Conservation (phyloP, 2,797 vertebrate genomes). For the Otolemur crassicaudatus region DNA sequence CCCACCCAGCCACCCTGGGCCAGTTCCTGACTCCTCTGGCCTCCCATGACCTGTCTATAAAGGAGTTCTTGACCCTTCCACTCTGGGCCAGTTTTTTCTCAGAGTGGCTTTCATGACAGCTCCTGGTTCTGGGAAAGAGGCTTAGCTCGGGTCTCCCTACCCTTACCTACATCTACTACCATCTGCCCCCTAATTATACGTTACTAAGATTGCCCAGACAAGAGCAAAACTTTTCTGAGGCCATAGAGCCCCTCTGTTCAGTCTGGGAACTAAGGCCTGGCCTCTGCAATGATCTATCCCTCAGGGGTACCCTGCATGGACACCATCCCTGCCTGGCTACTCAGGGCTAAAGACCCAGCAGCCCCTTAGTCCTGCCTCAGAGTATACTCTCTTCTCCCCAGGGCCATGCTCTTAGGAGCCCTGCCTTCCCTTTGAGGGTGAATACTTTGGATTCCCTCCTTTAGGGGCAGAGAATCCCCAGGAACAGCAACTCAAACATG, state of each 20-base stretch:
- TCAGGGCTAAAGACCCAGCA: neutral
- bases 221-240: neutral
- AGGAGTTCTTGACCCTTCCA: neutral
- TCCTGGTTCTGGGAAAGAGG: neutral
- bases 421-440: neutral
- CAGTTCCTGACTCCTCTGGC: neutral
- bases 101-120: neutral
- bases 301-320: neutral
- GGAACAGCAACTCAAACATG: neutral
- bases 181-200: neutral
- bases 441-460: neutral
- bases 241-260: neutral
- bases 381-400: neutral
- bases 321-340: neutral
- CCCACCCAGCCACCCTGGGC: neutral
- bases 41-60: neutral
- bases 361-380: neutral
- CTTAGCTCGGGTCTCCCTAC: neutral
- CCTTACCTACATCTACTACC: neutral
- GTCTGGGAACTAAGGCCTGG: neutral
- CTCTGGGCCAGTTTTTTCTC: neutral
- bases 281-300: neutral
- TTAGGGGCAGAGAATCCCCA: neutral
- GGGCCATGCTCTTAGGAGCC: neutral
- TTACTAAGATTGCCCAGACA: neutral